Percentiles rank a stretch among this genome's conserved stretches.
Conservation (phyloP, 2,113 vertebrate genomes). For the Entelurus aequoreus region DNA sequence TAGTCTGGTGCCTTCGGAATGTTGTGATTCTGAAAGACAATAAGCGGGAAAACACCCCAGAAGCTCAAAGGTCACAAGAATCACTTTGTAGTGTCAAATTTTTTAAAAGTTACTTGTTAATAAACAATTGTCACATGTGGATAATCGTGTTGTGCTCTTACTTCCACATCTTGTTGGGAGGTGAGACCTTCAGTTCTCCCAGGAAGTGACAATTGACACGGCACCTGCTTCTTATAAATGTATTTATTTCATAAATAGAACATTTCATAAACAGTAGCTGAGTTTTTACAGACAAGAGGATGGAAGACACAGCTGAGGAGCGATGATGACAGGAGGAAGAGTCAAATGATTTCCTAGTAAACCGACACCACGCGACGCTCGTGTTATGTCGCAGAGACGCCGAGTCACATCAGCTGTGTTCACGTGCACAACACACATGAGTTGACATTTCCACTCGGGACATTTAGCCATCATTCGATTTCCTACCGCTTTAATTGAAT, state of each 20-base stretch:
- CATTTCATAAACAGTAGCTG: conserved; percentile 73
- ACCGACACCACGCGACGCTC: neutral
- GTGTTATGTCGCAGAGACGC: neutral
- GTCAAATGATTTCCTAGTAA: neutral
- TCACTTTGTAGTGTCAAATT: neutral
- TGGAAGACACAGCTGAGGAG: conserved; percentile 29
- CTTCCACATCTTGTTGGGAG: neutral
- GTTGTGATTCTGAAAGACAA: no score
- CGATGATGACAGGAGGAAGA: conserved; percentile 13
- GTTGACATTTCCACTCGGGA: conserved; percentile 26
- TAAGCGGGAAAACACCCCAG: neutral
- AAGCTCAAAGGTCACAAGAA: neutral
- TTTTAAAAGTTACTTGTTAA: neutral
- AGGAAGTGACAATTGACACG: neutral
- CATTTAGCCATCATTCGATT: neutral
- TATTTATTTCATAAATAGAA: conserved; percentile 89
- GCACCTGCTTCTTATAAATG: conserved; percentile 45
- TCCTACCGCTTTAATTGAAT: neutral
- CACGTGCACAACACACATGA: conserved; percentile 5
- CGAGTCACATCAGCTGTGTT: conserved; percentile 4
- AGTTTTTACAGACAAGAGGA: conserved; percentile 64
- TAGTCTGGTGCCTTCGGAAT: no score
- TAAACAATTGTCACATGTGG: neutral
- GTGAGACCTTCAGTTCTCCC: neutral
- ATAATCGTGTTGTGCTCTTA: neutral